Base-by-base conservation (phyloP, 2,113 vertebrate genomes). In the Fulica atra region DNA sequence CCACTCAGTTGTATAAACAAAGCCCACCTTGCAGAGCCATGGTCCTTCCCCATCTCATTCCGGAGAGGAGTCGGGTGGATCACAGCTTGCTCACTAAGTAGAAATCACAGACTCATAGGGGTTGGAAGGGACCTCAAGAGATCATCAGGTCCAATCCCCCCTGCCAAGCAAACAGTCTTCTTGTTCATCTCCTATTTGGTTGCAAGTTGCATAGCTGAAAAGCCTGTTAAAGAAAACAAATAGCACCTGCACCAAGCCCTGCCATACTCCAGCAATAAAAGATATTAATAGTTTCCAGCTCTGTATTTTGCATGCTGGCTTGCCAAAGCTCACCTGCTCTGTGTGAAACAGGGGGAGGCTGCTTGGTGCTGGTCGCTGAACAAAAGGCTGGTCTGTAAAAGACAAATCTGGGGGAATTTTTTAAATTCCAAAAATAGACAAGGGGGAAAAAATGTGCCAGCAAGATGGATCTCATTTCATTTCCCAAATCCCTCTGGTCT, bases 381-480 rank as follows among this genome's bases (percentile, higher is more conserved):
- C 91, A 96, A 94, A 96, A 93, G 69, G 65, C 88, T 93, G 94
- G 83, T 86, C 92, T 96, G 96, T 96, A 70, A 91, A 90, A 96
- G 89, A 93, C 92, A 88, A 91, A 93, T 92, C 89, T 44, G 59
- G 92, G 89, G 86, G 89, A 92, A 93, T 96, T 96, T 94, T 96
- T 95, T 81, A 59, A 96, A 97, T 96, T 96, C 95, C 93, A 92
- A 91, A 96, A 94, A 96, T 96, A 96, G 96, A 96, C 81, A 70
- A 70, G 82, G 87, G 77, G 53, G 59, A 20, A 28, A 1, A 68
- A 86, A 91, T 81, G 88, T 95, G 92, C 95, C 95, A 91, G 95
- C 78, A 93, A 96, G 96, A 96, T 92, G 96, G 96, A 95, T 96
- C 94, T 96, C 77, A 33, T 96, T 97, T 96, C 96, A 94, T 92